phyloP scores from a whole-genome alignment of 2,888 invertebrate genomes.

The Leptinotarsa rubiginosa region DNA sequence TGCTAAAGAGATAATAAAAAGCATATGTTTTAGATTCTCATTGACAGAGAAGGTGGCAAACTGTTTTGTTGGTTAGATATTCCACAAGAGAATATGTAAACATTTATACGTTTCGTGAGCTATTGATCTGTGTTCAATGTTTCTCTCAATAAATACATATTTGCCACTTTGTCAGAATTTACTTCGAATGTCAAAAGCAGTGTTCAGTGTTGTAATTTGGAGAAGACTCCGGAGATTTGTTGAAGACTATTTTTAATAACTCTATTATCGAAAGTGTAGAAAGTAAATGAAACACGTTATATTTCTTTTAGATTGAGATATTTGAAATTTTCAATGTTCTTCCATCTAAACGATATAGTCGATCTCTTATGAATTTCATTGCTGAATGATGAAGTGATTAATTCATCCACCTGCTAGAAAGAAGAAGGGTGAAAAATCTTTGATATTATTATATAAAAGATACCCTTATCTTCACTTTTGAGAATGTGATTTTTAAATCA shows the following conservation, averaged over 20 bases:
- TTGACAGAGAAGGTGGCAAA: conserved; percentile 4
- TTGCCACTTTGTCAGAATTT: background rate
- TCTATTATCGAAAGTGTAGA: background rate
- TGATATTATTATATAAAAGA: too few relatives aligned
- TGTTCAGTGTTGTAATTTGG: conserved; percentile 13
- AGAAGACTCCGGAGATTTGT: background rate
- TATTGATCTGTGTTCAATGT: background rate
- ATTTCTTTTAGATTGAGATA: too few relatives aligned
- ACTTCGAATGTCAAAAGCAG: background rate
- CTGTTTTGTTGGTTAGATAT: background rate
- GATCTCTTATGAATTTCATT: too few relatives aligned
- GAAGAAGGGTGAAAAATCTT: too few relatives aligned
- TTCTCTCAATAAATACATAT: background rate
- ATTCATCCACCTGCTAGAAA: too few relatives aligned
- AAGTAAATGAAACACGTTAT: background rate
- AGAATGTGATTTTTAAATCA: too few relatives aligned
- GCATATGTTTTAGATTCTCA: conserved; percentile 12
- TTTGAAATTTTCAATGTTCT: too few relatives aligned
- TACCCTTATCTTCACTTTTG: too few relatives aligned
- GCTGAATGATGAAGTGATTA: too few relatives aligned
- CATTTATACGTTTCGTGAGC: background rate
- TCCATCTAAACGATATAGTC: too few relatives aligned
- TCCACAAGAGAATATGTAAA: background rate
- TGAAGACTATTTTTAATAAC: background rate
- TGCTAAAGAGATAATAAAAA: conserved; percentile 22